Conservation (phyloP, 2,797 vertebrate species). For the Adrianichthys oophorus region DNA sequence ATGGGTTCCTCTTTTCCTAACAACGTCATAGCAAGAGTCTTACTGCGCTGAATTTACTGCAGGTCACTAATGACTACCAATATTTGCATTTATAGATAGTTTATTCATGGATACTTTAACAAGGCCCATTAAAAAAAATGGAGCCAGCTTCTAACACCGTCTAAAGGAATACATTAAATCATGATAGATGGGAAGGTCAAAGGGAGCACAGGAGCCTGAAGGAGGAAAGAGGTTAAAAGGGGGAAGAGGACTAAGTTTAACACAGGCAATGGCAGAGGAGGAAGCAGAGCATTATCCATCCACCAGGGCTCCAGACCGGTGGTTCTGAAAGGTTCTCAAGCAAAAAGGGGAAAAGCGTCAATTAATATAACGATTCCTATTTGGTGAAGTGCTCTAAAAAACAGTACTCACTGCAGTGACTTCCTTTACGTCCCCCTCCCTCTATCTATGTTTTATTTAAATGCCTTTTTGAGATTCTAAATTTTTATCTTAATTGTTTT, state of each 20-base stretch:
- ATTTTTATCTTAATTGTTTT: too few species aligned
- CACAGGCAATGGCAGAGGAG: conserved; percentile 13
- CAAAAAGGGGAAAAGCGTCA: conserved; percentile 30
- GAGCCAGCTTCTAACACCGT: conserved; percentile 4
- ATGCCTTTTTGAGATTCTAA: too few species aligned
- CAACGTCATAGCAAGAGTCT: conserved; percentile 2
- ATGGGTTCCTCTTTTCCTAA: conserved; percentile 10
- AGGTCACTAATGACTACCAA: conserved; percentile 16
- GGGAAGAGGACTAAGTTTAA: conserved; percentile 16
- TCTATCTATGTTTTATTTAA: too few species aligned
- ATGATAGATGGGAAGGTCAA: conserved; percentile 46
- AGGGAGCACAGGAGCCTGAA: conserved; percentile 11
- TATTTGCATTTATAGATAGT: conserved; percentile 1
- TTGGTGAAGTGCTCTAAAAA: conserved; percentile 7
- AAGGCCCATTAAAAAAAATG: background rate
- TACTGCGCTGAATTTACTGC: conserved; percentile 10
- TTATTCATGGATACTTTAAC: conserved; percentile 7
- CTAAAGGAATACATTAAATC: conserved; percentile 24
- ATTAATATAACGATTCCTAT: conserved; percentile 32
- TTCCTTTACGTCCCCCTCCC: conserved; percentile 20
- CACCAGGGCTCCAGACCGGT: conserved; percentile 35
- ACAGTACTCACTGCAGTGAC: conserved; percentile 8
- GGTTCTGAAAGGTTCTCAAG: conserved; percentile 37
- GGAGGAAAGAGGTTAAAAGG: conserved; percentile 25
- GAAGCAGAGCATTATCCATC: conserved; percentile 47